Percentiles rank a stretch among this genome's conserved stretches.
phyloP scores from a whole-genome alignment of 2,797 vertebrate species.

The Scolopax bukidnonensis region DNA sequence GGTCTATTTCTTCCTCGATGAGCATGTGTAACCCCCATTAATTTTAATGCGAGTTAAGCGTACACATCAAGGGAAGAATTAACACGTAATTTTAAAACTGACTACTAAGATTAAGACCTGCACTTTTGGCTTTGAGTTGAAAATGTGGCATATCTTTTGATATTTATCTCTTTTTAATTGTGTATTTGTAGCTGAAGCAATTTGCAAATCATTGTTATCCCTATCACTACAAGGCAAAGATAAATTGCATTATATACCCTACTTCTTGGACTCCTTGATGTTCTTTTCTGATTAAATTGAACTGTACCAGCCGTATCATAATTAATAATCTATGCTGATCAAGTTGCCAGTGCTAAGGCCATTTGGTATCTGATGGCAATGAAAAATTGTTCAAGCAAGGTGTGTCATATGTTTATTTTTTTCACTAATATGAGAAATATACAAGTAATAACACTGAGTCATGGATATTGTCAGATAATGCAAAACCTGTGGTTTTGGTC shows the following conservation, averaged over 20 bases:
- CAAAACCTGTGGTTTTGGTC: background rate
- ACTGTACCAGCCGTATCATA: conserved; percentile 70
- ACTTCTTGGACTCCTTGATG: conserved; percentile 75
- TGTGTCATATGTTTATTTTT: conserved; percentile 13
- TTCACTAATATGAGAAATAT: conserved; percentile 35
- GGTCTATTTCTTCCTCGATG: conserved; percentile 74
- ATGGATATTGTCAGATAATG: background rate
- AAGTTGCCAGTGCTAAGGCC: conserved; percentile 29
- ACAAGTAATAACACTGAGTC: conserved; percentile 16
- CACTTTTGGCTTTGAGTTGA: conserved; percentile 77
- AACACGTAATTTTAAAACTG: conserved; percentile 65
- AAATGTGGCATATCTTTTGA: conserved; percentile 76
- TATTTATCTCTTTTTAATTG: conserved; percentile 84
- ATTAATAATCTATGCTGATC: conserved; percentile 79
- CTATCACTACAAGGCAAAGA: conserved; percentile 77
- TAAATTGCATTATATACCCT: conserved; percentile 74
- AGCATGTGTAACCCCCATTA: conserved; percentile 80
- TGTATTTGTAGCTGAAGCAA: conserved; percentile 78
- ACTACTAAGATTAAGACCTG: conserved; percentile 77
- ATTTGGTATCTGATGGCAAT: conserved; percentile 38
- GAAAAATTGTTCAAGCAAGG: conserved; percentile 65
- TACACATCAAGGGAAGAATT: conserved; percentile 76
- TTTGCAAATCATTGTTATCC: conserved; percentile 79
- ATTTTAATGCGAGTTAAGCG: conserved; percentile 82
- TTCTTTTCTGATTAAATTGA: conserved; percentile 77